Base-by-base conservation (phyloP, 2,797 vertebrate genomes). In the Oceanodroma leucorhoa region DNA sequence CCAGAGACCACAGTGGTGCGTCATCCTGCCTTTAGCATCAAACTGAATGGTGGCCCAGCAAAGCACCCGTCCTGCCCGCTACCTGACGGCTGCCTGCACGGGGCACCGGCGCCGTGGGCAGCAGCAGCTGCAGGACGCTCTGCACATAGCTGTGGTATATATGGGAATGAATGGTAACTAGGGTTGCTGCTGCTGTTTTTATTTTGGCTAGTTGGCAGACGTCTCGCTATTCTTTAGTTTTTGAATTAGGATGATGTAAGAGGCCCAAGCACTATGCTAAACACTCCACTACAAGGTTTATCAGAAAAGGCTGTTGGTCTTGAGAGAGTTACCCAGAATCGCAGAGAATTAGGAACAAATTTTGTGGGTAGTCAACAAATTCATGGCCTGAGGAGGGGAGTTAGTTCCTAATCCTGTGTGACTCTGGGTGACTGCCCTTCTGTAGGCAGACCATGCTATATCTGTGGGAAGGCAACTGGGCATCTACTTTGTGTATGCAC, bases 161-260 rank as follows among this genome's bases (percentile, higher is more conserved):
- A 75, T 38, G 71, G 86, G 61, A 92, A 85, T 80, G 90, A 92
- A 92, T 83, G 67, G 83, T 23, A 71, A 65, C 61, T 5, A 5
- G 27, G 61, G 41, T 5, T 62, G 78, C 10, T 73, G 57, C 89
- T 94, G 94, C 73, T 94, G 93, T 20, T 94, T 96, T 94, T 80
- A 92, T 90, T 95, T 95, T 90, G 94, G 50, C 67, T 83, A 34
- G 32, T 64, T 96, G 90, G 90, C 93, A 96, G 86, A 60, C 14
- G 3, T 48, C 64, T 93, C 4, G 3, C 93, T 94, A 94, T 94
- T 96, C 95, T 97, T 94, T 73, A 91, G 62, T 48, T 95, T 93
- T 82, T 97, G 93, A 96, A 93, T 96, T 87, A 95, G 61, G 50
- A 14, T 96, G 93, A 96, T 89, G 88, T 94, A 96, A 97, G 87